Base-by-base conservation (phyloP, 2,797 vertebrate species). In the Notolabrus celidotus region DNA sequence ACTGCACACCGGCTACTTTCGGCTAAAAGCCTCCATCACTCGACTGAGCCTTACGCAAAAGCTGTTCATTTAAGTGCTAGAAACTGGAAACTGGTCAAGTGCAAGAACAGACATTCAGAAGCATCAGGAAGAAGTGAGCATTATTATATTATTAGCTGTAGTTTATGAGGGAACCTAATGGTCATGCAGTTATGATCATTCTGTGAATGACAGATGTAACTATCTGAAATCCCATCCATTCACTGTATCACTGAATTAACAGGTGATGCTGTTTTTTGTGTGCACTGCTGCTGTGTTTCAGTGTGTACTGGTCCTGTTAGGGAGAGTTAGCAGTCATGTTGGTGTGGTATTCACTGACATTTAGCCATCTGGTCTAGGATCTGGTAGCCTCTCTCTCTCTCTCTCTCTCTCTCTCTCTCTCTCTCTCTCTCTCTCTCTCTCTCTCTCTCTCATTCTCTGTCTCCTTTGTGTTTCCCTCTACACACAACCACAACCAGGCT, bases 321-420 rank as follows among this genome's bases (percentile, higher is more conserved):
- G 46, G 56, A 81, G 79, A 63, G 70, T 50, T 72, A 78, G 73
- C 65, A 78, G 85, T 87, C 83, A 76, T 77, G 82, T 74, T 72
- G 63, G 76, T 84, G 79, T 88, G 85, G 84, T 83, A 85, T 90
- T 89, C 88, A 87, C 71, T 93, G 90, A 92, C 91, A 93, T 93
- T 93, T 92, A 87, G 77, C 90, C 87, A 92, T 91, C 87, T 88
- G 88, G 69, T 85, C 74, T 52, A 70, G 86, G 88, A 87, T 86
- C 85, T 84, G 71, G 81, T 71, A 75, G 74, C 69, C 54, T 42
- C 78, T 51, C 67, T 57, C 56, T 53, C 36, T 46, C 42, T 39
- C 56, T 55, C 16, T 55, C 55, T 53, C 15, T 11, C 42, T 19
- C 22, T 54, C 16, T 64, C 49, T 11, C 56, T 62, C 27, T 27